These are phyloP conservation scores for Nyleta sp. DNA, from an alignment of 2,888 invertebrate genomes.

Conservation along the genomic window DNA sequence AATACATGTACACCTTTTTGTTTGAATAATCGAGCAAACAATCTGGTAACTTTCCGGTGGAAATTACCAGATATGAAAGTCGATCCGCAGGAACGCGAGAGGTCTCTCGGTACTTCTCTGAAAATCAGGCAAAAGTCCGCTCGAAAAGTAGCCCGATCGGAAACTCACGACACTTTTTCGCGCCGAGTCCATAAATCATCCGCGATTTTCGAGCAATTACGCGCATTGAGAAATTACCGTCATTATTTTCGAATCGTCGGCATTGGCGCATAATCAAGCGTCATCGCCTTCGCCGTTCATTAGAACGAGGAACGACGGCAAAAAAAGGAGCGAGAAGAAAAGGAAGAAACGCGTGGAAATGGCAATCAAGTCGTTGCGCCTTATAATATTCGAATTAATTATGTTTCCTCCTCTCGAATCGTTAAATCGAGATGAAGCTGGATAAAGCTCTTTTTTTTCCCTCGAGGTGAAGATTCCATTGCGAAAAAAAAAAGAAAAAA, in stretches of 20 bases:
- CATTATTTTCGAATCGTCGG: slow-evolving; percentile 46
- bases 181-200: slow-evolving; percentile 29
- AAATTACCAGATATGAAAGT: no score
- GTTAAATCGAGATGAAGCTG: slow-evolving; percentile 1
- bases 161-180: slow-evolving; percentile 7
- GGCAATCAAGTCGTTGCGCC: slow-evolving; percentile 12
- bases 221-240: slow-evolving; percentile 27
- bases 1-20: no score
- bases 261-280: slow-evolving; percentile 42
- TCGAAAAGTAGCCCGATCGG: slow-evolving; percentile 13
- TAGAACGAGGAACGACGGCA: slow-evolving; percentile 18
- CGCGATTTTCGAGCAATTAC: slow-evolving; percentile 34
- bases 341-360: slow-evolving; percentile 6
- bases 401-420: no score
- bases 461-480: no score
- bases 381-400: slow-evolving; percentile 30
- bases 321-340: slow-evolving; percentile 2
- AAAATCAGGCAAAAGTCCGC: no score
- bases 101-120: no score
- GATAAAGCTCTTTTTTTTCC: no score
- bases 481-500: no score
- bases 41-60: no score
- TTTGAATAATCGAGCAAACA: no score
- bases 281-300: slow-evolving; percentile 37
- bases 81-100: no score